phyloP scores from a whole-genome alignment of 2,797 vertebrate species.

The Thamnophis elegans region DNA sequence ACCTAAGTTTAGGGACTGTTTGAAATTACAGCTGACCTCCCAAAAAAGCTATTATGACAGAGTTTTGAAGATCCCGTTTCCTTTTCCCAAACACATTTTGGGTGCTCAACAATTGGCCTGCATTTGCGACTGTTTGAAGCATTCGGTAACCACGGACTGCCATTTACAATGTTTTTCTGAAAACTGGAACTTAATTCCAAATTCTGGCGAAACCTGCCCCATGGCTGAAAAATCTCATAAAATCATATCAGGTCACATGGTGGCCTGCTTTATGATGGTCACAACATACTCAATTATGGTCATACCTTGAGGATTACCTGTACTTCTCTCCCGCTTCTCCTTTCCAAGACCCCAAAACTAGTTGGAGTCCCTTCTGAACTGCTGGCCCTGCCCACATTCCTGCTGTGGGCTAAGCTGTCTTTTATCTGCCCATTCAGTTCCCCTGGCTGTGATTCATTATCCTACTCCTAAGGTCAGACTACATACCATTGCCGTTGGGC shows the following conservation, averaged over 20 bases:
- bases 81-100: neutral
- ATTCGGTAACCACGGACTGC: neutral
- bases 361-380: neutral
- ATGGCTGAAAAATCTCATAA: neutral
- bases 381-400: neutral
- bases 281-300: neutral
- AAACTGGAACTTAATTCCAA: neutral
- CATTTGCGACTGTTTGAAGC: neutral
- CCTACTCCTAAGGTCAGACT: neutral
- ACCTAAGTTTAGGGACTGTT: neutral
- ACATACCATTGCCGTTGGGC: neutral
- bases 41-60: neutral
- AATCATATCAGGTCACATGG: neutral
- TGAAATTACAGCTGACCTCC: neutral
- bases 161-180: neutral
- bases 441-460: neutral
- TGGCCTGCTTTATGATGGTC: neutral
- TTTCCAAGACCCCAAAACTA: neutral
- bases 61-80: neutral
- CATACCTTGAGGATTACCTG: neutral
- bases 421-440: neutral
- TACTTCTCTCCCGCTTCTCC: neutral
- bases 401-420: neutral
- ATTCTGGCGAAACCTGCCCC: neutral
- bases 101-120: neutral